These are phyloP conservation scores for Myocastor coypus DNA, from an alignment of 2,113 vertebrate genomes.

Conservation along the genomic window DNA sequence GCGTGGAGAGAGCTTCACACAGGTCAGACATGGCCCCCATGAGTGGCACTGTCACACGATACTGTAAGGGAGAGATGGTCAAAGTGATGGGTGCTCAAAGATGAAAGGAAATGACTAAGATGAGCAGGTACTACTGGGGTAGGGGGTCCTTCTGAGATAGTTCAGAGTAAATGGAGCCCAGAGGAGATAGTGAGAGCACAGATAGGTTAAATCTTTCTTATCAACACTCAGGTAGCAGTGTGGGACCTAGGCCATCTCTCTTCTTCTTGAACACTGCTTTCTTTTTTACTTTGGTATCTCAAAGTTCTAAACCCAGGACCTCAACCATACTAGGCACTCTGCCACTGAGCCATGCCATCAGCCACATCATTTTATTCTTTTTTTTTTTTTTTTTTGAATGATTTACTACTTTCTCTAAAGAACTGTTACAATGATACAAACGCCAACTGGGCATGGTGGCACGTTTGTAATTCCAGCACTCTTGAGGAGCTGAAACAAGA, in stretches of 20 bases:
- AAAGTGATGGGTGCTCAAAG: background rate
- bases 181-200: background rate
- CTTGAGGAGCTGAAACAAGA: background rate
- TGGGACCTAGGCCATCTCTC: background rate
- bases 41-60: constrained; percentile 94
- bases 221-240: background rate
- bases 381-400: background rate
- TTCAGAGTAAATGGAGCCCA: background rate
- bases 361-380: background rate
- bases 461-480: background rate
- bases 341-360: background rate
- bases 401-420: background rate
- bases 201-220: background rate
- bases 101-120: background rate
- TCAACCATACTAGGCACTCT: too few species aligned
- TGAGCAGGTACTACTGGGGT: background rate
- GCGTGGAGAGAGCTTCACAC: constrained; percentile 92
- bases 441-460: background rate
- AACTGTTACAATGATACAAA: background rate
- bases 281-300: too few species aligned
- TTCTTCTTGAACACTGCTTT: background rate
- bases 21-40: constrained; percentile 94
- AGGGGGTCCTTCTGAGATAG: background rate
- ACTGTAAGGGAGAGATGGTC: constrained; percentile 85
- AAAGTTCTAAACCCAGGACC: background rate